Evolutionary conservation across 2,888 invertebrate genomes (phyloP).

Genomic region (Tiliacea citrago): DNA sequence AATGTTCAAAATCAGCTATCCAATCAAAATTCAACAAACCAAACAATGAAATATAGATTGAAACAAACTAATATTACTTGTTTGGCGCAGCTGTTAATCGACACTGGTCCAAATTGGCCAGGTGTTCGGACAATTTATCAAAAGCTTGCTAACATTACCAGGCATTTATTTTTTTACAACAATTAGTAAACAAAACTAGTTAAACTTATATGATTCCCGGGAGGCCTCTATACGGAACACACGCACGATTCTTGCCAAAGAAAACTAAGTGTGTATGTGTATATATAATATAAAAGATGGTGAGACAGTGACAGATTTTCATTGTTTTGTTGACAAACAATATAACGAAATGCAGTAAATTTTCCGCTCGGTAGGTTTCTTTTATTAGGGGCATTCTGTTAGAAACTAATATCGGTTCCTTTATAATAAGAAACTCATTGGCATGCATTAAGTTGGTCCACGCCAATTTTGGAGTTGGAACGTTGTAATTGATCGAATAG

Average conservation of each 20-base stretch:
- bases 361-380: not conserved
- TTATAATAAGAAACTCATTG: not conserved
- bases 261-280: slow-evolving; percentile 3
- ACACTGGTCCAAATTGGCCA: slow-evolving; percentile 45
- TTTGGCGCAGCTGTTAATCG: slow-evolving; percentile 32
- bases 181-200: slow-evolving; percentile 46
- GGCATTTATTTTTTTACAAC: slow-evolving; percentile 52
- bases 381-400: not conserved
- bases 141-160: slow-evolving; percentile 34
- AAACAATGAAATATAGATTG: slow-evolving; percentile 44
- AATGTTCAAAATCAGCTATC: not conserved
- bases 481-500: not conserved
- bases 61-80: slow-evolving; percentile 20
- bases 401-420: not conserved
- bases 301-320: not conserved
- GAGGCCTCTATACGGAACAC: slow-evolving; percentile 28
- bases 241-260: slow-evolving; percentile 28
- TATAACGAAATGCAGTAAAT: not conserved
- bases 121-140: slow-evolving; percentile 42
- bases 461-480: not conserved
- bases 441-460: not conserved
- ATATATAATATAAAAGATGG: not conserved
- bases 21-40: slow-evolving; percentile 31
- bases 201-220: slow-evolving; percentile 12
- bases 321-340: slow-evolving; percentile 39